Percentiles rank a stretch among this genome's conserved stretches.
These are phyloP conservation scores for Arothron firmamentum DNA, from an alignment of 2,113 vertebrate genomes.

Conservation along the genomic window DNA sequence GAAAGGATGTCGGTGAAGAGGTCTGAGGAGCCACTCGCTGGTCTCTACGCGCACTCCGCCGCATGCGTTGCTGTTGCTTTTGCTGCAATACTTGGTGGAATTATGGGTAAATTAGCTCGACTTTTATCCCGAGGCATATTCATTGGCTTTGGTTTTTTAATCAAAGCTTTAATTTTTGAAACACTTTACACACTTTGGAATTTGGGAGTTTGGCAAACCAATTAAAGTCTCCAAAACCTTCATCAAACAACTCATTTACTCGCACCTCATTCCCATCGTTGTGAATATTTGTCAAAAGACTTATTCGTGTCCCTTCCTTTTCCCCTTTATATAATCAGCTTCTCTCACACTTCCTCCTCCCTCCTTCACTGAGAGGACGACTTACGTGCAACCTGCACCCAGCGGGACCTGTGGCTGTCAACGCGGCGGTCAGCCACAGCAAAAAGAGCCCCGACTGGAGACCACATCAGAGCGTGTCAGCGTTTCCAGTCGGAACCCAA, in stretches of 20 bases:
- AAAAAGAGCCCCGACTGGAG: slow-evolving; percentile 5
- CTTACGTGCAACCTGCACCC: not conserved
- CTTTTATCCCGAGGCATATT: too few relatives aligned
- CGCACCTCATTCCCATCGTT: not conserved
- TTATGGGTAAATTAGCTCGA: not conserved
- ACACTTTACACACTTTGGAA: too few relatives aligned
- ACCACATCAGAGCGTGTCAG: slow-evolving; percentile 35
- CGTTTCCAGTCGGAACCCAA: slow-evolving; percentile 35
- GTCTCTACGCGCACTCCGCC: not conserved
- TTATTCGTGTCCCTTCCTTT: not conserved
- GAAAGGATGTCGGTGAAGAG: slow-evolving; percentile 36
- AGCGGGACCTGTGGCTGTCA: too few relatives aligned
- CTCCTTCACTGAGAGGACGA: slow-evolving; percentile 32
- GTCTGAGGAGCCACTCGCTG: slow-evolving; percentile 3
- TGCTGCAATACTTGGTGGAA: not conserved
- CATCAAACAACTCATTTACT: not conserved
- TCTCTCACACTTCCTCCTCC: slow-evolving; percentile 18
- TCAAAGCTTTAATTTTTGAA: too few relatives aligned
- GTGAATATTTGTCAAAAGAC: not conserved
- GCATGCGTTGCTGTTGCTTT: not conserved
- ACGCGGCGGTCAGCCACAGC: not conserved
- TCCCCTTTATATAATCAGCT: slow-evolving; percentile 17
- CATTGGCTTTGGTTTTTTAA: too few relatives aligned
- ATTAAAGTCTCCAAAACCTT: not conserved
- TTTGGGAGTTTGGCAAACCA: not conserved